Percentiles rank a stretch among this genome's conserved stretches.
These are phyloP conservation scores for Nixonia krombeini DNA, from an alignment of 1,140 invertebrate genomes.

Conservation along the genomic window DNA sequence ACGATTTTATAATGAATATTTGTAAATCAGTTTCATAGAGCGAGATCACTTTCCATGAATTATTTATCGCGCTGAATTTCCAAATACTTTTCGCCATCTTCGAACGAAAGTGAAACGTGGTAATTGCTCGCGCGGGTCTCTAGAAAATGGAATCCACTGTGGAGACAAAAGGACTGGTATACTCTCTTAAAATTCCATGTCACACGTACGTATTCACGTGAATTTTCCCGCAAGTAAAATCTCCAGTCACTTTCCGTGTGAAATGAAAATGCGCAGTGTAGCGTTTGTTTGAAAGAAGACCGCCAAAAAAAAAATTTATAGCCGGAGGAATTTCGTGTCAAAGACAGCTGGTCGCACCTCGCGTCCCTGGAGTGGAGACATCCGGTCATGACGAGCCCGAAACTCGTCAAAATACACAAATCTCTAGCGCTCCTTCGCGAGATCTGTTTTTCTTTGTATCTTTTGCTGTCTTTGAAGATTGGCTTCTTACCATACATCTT, in stretches of 20 bases:
- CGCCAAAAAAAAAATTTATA: slow-evolving; percentile 45
- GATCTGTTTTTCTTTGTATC: slow-evolving; percentile 18
- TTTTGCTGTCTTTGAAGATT: slow-evolving; percentile 15
- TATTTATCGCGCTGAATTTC: too few species aligned
- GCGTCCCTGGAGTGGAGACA: slow-evolving; percentile 58
- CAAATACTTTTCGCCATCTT: too few species aligned
- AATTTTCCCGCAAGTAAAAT: too few species aligned
- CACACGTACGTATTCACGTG: too few species aligned
- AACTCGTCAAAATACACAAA: slow-evolving; percentile 68
- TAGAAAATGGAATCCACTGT: too few species aligned
- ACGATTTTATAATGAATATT: too few species aligned
- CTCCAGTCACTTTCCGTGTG: not conserved
- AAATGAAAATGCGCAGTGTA: slow-evolving; percentile 6
- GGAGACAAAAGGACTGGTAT: too few species aligned
- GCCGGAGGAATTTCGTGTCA: slow-evolving; percentile 39
- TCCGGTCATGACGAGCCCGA: slow-evolving; percentile 55
- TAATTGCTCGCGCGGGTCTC: too few species aligned
- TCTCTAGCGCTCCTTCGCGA: slow-evolving; percentile 46
- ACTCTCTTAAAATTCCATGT: too few species aligned
- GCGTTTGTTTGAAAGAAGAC: slow-evolving; percentile 31
- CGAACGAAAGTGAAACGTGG: too few species aligned
- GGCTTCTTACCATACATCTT: not conserved
- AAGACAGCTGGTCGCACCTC: slow-evolving; percentile 61
- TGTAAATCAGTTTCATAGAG: too few species aligned
- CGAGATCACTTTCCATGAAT: too few species aligned